Conservation (phyloP, 2,113 vertebrate species). For the Triplophysa rosa region DNA sequence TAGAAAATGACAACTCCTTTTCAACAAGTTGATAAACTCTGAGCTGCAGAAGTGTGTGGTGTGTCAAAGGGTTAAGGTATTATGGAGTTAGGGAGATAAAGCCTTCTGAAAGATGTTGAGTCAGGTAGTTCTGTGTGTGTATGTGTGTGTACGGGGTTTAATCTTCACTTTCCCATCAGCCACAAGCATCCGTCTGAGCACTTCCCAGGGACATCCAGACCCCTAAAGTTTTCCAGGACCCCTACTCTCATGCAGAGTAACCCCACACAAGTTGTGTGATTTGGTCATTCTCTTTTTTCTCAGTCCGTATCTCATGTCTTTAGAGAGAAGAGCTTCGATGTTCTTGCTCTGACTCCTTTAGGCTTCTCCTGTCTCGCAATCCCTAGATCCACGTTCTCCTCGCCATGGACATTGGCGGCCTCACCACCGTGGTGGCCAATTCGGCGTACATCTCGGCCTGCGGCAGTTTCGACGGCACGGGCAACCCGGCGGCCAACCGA, state of each 20-base stretch:
- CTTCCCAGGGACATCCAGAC: not conserved
- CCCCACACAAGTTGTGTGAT: constrained; percentile 23
- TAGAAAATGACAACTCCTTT: not conserved
- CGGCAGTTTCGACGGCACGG: constrained; percentile 73
- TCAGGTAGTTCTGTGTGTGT: constrained; percentile 71
- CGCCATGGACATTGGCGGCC: constrained; percentile 76
- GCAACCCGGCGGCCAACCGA: constrained; percentile 65
- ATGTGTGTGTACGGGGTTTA: constrained; percentile 53
- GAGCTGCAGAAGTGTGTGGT: not conserved
- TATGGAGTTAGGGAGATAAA: constrained; percentile 74
- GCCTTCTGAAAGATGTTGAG: constrained; percentile 75
- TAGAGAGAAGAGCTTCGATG: constrained; percentile 17
- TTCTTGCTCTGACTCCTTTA: constrained; percentile 16
- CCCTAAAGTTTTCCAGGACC: constrained; percentile 9
- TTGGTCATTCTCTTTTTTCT: not conserved
- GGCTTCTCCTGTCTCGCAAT: constrained; percentile 21
- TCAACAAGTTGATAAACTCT: too few relatives aligned
- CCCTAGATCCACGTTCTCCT: constrained; percentile 38
- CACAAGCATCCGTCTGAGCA: constrained; percentile 7
- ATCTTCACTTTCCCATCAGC: constrained; percentile 48
- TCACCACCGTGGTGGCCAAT: constrained; percentile 80
- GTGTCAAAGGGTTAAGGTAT: constrained; percentile 60
- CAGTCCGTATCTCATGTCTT: not conserved
- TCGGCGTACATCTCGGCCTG: constrained; percentile 80
- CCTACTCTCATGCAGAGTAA: constrained; percentile 29